A percentile compares a stretch with the other conserved stretches of the same genome.
Evolutionary conservation across 2,113 vertebrate species (phyloP).

Genomic region (Vulpes vulpes): DNA sequence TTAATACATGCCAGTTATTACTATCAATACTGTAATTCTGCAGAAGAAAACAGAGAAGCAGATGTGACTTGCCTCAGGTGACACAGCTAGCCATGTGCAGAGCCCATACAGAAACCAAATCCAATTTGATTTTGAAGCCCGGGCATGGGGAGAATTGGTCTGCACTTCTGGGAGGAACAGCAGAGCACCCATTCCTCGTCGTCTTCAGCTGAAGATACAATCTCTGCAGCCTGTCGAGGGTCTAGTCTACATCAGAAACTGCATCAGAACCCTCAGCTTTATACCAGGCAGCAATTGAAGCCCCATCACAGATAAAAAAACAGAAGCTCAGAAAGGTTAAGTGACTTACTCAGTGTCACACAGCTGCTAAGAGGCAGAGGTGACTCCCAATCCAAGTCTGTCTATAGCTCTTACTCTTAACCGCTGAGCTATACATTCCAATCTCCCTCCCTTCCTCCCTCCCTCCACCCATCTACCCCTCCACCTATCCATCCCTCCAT

Average conservation of each 20-base stretch:
- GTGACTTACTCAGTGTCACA: neutral
- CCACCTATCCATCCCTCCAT: neutral
- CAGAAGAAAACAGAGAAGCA: neutral
- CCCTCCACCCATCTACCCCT: neutral
- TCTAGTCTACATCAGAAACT: neutral
- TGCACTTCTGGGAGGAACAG: neutral
- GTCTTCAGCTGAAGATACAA: neutral
- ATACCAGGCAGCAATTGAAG: neutral
- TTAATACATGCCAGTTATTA: neutral
- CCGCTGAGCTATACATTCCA: neutral
- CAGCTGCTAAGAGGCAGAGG: neutral
- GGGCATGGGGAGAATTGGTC: too few relatives aligned
- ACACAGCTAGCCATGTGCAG: neutral
- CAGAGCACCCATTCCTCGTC: neutral
- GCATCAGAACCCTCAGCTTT: neutral
- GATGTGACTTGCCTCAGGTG: neutral
- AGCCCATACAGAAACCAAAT: neutral
- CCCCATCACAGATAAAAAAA: neutral
- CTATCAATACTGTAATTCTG: neutral
- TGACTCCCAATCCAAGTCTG: neutral
- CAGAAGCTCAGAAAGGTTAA: neutral
- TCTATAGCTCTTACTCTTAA: neutral
- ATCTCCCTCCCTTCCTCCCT: neutral
- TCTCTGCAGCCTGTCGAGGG: neutral
- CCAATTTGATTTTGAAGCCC: constrained; percentile 20